These are phyloP conservation scores for Agrochola lychnidis DNA, from an alignment of 2,888 invertebrate genomes.

Conservation along the genomic window DNA sequence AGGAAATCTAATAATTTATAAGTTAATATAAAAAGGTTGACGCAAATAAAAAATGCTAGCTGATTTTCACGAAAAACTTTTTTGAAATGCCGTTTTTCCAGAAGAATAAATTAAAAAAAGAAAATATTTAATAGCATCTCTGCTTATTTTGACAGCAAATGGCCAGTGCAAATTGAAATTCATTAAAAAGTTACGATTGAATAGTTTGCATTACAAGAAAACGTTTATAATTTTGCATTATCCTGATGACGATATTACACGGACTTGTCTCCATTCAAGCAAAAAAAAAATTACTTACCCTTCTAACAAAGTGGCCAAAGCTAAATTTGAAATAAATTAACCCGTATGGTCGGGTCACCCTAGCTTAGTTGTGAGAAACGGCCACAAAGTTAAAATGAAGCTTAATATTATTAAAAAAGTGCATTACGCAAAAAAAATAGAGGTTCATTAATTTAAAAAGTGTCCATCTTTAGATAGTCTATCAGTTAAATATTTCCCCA, in stretches of 20 bases:
- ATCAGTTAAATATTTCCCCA: background rate
- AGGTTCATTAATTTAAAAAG: background rate
- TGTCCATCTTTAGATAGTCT: background rate
- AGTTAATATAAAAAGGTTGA: background rate
- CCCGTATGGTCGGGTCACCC: background rate
- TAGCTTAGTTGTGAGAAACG: background rate
- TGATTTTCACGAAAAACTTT: background rate
- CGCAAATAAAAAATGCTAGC: background rate
- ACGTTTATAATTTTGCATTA: background rate
- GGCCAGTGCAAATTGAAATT: background rate
- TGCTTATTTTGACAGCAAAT: background rate
- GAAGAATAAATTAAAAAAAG: background rate
- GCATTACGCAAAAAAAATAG: background rate
- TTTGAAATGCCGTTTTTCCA: accelerated
- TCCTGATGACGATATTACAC: background rate
- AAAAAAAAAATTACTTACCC: background rate
- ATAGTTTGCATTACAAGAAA: background rate
- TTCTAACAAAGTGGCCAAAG: background rate
- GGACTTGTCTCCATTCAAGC: background rate
- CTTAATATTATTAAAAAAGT: background rate
- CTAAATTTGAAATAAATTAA: slow-evolving; percentile 1
- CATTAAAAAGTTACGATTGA: background rate
- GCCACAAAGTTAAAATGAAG: background rate
- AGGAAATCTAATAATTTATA: background rate
- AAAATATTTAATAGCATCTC: slow-evolving; percentile 1